Conservation (phyloP, 1,140 invertebrate genomes). For the Brachionus plicatilis region DNA sequence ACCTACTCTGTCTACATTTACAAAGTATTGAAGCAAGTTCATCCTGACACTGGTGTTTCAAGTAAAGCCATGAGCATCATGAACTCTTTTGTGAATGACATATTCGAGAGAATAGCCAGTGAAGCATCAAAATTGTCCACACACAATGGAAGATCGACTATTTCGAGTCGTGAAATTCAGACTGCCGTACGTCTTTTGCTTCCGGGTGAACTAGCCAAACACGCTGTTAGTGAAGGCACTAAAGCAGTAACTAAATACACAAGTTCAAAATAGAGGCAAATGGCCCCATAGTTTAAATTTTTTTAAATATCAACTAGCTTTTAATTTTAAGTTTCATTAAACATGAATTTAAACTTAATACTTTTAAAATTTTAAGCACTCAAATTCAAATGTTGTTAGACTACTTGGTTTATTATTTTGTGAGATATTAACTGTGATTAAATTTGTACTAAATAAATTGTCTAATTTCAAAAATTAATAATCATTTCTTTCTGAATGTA, state of each 20-base stretch:
- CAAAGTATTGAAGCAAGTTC: conserved; percentile 69
- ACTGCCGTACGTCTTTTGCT: conserved; percentile 62
- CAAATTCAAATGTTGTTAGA: background rate
- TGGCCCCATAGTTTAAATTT: conserved; percentile 52
- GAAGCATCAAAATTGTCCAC: conserved; percentile 51
- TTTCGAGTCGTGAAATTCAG: conserved; percentile 62
- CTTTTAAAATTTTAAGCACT: conserved; percentile 31
- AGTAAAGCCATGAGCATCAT: conserved; percentile 54
- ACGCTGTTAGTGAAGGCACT: conserved; percentile 62
- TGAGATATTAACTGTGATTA: background rate
- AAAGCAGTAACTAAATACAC: conserved; percentile 63
- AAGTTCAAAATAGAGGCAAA: conserved; percentile 58
- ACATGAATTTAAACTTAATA: conserved; percentile 24
- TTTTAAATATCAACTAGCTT: conserved; percentile 8
- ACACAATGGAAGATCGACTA: conserved; percentile 55
- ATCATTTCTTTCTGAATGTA: background rate
- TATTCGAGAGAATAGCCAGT: conserved; percentile 56
- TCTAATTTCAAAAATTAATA: background rate
- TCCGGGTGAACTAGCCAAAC: conserved; percentile 63
- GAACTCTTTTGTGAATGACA: conserved; percentile 56
- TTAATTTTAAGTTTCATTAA: conserved; percentile 32
- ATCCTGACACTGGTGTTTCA: conserved; percentile 66
- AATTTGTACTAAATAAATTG: conserved; percentile 19
- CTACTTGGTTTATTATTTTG: background rate
- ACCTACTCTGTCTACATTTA: conserved; percentile 67